Evolutionary conservation across 2,888 invertebrate genomes (phyloP), one percentile per base, ranked within the genome.

Genomic region (Anarsia innoxiella): DNA sequence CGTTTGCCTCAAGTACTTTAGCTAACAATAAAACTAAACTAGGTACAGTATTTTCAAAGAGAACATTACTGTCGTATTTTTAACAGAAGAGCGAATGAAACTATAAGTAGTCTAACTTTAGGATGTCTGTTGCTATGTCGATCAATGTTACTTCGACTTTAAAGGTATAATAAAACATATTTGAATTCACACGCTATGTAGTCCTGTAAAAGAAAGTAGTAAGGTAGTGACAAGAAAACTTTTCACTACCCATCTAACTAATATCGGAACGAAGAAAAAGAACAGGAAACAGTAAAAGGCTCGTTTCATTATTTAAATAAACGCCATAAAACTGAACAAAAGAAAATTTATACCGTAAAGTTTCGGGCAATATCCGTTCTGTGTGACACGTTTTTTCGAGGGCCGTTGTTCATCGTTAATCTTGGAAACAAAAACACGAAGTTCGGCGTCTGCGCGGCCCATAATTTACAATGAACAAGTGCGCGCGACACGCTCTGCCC

Each of bases 371-470:
- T 77, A 76, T 75, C 73, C 72, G 74, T 75, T 74, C 66, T 71
- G 66, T 68, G 76, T 77, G 77, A 77, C 77, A 72, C 71, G 65
- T 75, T 79, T 79, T 79, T 78, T 74, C 69, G 71, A 70, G 71
- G 65, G 74, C 63, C 70, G 74, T 74, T 74, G 75, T 76, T 79
- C 77, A 73, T 82, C 77, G 80, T 80, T 83, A 78, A 82, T 80
- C 79, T 80, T 80, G 67, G 71, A 77, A 80, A 82, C 77, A 78
- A 80, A 80, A 82, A 80, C 75, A 71, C 67, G 67, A 75, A 79
- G 75, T 76, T 75, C 62, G 70, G 69, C 66, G 67, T 70, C 74
- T 70, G 73, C 53, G 49, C 55, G 55, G 52, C 58, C 66, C 63
- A 77, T 79, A 77, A 72, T 73, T 79, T 73, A 75, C 63, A 65